phyloP scores from a whole-genome alignment of 1,140 invertebrate species.

The Ceratoteleas bidentatus region DNA sequence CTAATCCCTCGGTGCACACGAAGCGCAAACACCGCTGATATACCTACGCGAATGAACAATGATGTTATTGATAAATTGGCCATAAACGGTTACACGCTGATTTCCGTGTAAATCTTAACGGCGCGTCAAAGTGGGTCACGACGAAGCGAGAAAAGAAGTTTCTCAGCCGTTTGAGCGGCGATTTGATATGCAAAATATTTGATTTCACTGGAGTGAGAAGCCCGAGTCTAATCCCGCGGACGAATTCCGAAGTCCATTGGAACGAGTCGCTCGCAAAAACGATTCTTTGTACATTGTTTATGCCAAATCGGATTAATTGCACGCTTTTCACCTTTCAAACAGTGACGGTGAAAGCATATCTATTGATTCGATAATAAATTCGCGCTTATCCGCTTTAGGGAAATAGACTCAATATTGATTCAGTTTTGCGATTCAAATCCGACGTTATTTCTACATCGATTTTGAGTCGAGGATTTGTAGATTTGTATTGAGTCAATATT shows the following conservation, averaged over 20 bases:
- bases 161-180: conserved; percentile 42
- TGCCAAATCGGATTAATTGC: conserved; percentile 17
- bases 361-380: no score
- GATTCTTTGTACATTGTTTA: conserved; percentile 30
- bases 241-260: conserved; percentile 1
- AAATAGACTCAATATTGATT: no score
- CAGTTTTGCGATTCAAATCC: no score
- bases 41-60: conserved; percentile 8
- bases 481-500: no score
- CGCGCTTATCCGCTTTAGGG: no score
- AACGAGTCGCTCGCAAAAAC: background rate
- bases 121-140: conserved; percentile 32
- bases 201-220: conserved; percentile 40
- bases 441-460: no score
- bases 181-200: conserved; percentile 62
- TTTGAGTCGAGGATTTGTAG: no score
- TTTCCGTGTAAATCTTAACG: conserved; percentile 32
- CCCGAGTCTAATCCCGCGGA: conserved; percentile 8
- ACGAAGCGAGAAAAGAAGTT: conserved; percentile 55
- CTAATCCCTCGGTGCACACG: conserved; percentile 21
- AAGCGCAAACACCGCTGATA: background rate
- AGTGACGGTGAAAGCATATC: background rate
- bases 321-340: background rate
- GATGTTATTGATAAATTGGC: conserved; percentile 25
- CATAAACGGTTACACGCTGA: conserved; percentile 8